Base-by-base conservation (phyloP, 2,797 vertebrate genomes). In the Scomberomorus guttatus region DNA sequence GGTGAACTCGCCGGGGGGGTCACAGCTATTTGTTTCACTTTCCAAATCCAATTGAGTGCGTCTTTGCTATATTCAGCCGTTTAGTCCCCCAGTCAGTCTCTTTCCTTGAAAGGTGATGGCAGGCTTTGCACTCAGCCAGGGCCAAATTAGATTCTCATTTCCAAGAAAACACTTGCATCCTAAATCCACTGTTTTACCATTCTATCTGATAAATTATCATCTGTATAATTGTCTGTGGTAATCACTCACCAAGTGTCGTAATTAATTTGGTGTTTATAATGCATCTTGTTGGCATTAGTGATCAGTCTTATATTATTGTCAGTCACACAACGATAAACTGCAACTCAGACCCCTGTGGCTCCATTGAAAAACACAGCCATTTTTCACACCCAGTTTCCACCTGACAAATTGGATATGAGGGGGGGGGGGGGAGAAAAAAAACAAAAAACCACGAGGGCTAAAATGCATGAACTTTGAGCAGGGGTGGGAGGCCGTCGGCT, bases 11-110 rank as follows among this genome's bases (percentile, higher is more conserved):
- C 52, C n/a, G 18, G 46, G 24, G 56, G 56, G 80, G 84, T 89
- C 81, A 84, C 34, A 69, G 77, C 79, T 83, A 88, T 90, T 88
- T 91, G 84, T 91, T 87, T 93, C 89, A 88, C 77, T 87, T 84
- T 76, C 65, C 63, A 80, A 86, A 91, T 92, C 88, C 82, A 89
- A 85, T 88, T 83, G 82, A 79, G 64, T 80, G 55, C 3, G 4
- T 74, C 68, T 56, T 77, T 72, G 83, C 81, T 80, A 84, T 84
- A 83, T 87, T 75, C 84, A 79, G 77, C 82, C 34, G 6, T 64
- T 84, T 64, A 77, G 66, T 75, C 77, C 20, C 72, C 71, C 63
- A 59, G 66, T 67, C 67, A 63, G 79, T 20, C 57, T 20, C 14
- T 27, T 57, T 73, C 62, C 65, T 83, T 52, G 54, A 71, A 60